Conservation (phyloP, 2,113 vertebrate genomes). For the Solea senegalensis region DNA sequence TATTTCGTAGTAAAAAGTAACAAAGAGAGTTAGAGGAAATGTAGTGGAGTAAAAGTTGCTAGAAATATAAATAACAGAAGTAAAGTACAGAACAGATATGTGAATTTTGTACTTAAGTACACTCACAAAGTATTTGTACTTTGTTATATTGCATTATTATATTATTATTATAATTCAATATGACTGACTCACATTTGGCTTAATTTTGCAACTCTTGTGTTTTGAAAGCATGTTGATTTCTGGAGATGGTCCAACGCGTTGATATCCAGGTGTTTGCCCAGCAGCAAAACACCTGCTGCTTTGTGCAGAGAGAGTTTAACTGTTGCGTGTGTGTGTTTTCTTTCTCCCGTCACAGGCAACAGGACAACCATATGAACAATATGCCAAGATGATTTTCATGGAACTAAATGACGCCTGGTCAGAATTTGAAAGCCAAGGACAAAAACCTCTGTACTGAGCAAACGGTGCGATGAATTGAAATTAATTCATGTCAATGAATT, state of each 20-base stretch:
- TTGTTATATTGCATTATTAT: too few relatives aligned
- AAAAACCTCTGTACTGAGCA: slow-evolving; percentile 94
- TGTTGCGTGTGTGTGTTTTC: not conserved
- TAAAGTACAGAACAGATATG: too few relatives aligned
- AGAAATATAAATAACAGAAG: too few relatives aligned
- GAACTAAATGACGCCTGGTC: slow-evolving; percentile 99
- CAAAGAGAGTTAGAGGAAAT: too few relatives aligned
- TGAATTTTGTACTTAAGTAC: too few relatives aligned
- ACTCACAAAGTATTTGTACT: too few relatives aligned
- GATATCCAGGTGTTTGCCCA: not conserved
- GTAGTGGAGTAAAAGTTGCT: too few relatives aligned
- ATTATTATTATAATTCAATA: too few relatives aligned
- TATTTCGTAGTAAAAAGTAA: too few relatives aligned
- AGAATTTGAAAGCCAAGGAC: slow-evolving; percentile 99
- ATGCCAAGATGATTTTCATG: slow-evolving; percentile 99
- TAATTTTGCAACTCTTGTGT: not conserved
- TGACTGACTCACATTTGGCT: too few relatives aligned
- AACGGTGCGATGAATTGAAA: too few relatives aligned
- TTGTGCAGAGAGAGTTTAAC: not conserved
- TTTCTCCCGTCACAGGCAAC: slow-evolving; percentile 85
- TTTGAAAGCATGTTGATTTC: not conserved
- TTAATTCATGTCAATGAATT: too few relatives aligned
- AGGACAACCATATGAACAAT: slow-evolving; percentile 98
- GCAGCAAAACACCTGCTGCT: not conserved
- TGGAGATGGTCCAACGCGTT: not conserved